These are phyloP conservation scores for Motacilla tschutschensis DNA, from an alignment of 2,113 vertebrate species.

Conservation along the genomic window DNA sequence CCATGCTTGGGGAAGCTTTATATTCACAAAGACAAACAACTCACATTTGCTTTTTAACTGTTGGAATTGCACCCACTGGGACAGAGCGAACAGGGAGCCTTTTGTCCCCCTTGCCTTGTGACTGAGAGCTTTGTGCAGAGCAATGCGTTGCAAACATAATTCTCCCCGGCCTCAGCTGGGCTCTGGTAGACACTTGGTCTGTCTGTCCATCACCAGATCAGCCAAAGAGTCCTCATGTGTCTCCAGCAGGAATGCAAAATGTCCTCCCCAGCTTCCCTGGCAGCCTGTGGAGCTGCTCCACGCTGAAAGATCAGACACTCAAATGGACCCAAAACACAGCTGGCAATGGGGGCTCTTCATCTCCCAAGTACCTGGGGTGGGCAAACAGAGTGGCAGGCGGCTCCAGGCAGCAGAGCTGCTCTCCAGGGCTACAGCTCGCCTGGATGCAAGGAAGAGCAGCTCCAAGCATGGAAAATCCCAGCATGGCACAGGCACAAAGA, in stretches of 20 bases:
- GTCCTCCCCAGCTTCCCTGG: background rate
- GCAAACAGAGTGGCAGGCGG: background rate
- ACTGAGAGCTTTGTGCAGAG: slow-evolving; percentile 50
- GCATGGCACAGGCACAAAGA: background rate
- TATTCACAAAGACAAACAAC: slow-evolving; percentile 44
- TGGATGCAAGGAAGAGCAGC: background rate
- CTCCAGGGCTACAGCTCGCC: background rate
- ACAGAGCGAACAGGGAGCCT: slow-evolving; percentile 51
- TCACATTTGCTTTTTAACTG: slow-evolving; percentile 35
- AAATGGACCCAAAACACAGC: background rate
- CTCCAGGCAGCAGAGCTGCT: background rate
- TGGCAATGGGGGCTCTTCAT: background rate
- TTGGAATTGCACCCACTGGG: slow-evolving; percentile 45
- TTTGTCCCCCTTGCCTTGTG: slow-evolving; percentile 56
- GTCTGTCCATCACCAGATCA: slow-evolving; percentile 23
- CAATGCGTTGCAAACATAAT: slow-evolving; percentile 51
- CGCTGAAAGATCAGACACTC: background rate
- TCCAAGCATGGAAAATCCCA: background rate
- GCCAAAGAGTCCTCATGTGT: background rate
- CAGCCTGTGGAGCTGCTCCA: background rate
- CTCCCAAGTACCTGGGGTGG: background rate
- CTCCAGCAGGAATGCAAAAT: slow-evolving; percentile 7
- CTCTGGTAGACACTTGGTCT: slow-evolving; percentile 43
- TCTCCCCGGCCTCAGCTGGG: slow-evolving; percentile 46
- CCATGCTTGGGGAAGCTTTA: slow-evolving; percentile 28